Base-by-base conservation (phyloP, 2,888 invertebrate species). In the Odontothrips loti region DNA sequence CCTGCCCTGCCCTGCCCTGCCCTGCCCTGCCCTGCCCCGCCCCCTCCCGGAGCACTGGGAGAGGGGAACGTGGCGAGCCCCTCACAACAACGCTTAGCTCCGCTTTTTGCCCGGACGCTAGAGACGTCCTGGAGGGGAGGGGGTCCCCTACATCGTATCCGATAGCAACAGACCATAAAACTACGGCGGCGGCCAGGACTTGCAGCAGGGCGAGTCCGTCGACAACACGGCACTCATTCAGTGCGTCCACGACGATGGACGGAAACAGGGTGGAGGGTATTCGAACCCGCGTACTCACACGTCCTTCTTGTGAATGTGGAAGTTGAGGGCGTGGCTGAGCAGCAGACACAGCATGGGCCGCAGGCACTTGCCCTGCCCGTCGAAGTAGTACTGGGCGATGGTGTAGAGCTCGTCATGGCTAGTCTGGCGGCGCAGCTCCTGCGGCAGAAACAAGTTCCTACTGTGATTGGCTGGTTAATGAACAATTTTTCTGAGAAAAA, bases 371-470 rank as follows among this genome's bases (percentile, higher is more conserved):
- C 99, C 99, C 88, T 97, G 95, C 83, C 98, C 98, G 89, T 97
- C 96, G 90, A 99, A 98, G 90, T 99, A 98, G 89, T 99, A 99
- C 86, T 95, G 95, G 83, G 98, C 94, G 89, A 98, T 96, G 87
- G 94, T 93, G 88, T 93, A 93, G 87, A 99, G 90, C 89, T 96
- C 95, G 83, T 93, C 90, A 88, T 94, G 94, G 87, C 92, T 92
- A 86, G 95, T 95, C 88, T 94, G 94, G 86, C 90, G 90, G 87
- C 92, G 90, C 87, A 96, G 90, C 87, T 91, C 92, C 94, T 94
- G 89, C 83, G 87, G 84, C 85, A 83, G 23, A 43, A 9, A 81
- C 29, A 81, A 79, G 0, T 43, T 43, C 34, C n/a, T n/a, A n/a
- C n/a, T n/a, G n/a, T n/a, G n/a, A n/a, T n/a, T n/a, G n/a, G n/a